Evolutionary conservation across 2,888 invertebrate genomes (phyloP), one percentile per base, ranked within the genome.

Genomic region (Timandra comae): DNA sequence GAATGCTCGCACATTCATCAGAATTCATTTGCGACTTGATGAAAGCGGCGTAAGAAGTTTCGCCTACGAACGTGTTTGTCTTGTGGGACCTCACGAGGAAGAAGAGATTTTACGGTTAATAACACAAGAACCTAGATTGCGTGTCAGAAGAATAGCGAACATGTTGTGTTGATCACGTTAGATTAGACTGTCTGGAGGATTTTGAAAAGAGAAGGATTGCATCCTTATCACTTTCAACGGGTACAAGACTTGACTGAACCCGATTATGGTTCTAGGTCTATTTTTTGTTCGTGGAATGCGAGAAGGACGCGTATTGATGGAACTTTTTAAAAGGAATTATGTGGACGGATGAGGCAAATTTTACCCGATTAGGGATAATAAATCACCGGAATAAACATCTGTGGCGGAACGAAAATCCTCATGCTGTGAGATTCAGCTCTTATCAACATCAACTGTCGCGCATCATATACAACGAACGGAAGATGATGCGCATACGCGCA

Each of bases 1-100:
- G 11, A 43, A 37, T 35, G 36, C 34, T 32, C 37, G 33, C 28
- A 36, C 35, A 2, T 43, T 39, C 28, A 27, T 39, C 11, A 27
- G 33, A 29, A 22, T 35, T 1, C 35, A 39, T 29, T 29, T 33
- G 26, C 2, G 30, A 12, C 33, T 39, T 8, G 32, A 26, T 26
- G 39, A 39, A 35, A 19, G 24, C 30, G 32, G 29, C 8, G 20
- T 21, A 11, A 20, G 21, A 21, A 28, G 21, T 16, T 20, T 32
- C 8, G 32, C 32, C 13, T 29, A 29, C 9, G 29, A 36, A 32
- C 31, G 32, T 24, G 5, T 5, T 16, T 5, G 16, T 16, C 5
- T 16, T 3, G 16, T 16, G 16, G 9, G 1, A n/a, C 30, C 29
- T 7, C 20, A 24, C 9, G 12, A 31, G 23, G 24, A 28, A 13